phyloP scores from a whole-genome alignment of 2,113 vertebrate species.

The Sarotherodon lohbergeri region DNA sequence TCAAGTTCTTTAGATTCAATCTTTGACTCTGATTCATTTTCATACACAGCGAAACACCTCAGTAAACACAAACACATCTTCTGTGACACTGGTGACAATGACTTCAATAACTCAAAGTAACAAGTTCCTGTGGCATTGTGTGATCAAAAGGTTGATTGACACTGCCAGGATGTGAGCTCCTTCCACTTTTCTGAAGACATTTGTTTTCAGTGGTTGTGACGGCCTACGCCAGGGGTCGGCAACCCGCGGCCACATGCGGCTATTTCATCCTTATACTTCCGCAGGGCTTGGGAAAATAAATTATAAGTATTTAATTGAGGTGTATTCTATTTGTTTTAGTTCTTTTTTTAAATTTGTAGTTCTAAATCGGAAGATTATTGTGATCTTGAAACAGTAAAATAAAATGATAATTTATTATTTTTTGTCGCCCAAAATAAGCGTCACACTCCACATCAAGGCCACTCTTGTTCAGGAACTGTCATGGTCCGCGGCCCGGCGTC shows the following conservation, averaged over 20 bases:
- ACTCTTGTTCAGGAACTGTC: accelerated
- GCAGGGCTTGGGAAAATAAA: neutral
- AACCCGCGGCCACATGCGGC: neutral
- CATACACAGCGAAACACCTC: neutral
- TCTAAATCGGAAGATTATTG: neutral
- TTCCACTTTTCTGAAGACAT: neutral
- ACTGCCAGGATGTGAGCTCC: accelerated
- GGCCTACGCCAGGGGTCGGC: accelerated
- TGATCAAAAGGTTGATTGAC: neutral
- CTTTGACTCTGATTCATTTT: accelerated
- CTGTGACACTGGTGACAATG: neutral
- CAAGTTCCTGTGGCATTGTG: neutral
- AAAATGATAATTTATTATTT: neutral
- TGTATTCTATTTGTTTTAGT: neutral
- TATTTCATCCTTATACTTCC: neutral
- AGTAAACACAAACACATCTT: neutral
- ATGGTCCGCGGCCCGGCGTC: no score
- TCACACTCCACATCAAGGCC: neutral
- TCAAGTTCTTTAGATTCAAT: neutral
- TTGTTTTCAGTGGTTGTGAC: neutral
- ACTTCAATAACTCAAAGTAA: neutral
- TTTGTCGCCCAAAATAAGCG: neutral
- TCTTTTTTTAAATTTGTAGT: no score
- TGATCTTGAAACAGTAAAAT: neutral
- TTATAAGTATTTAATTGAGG: accelerated